Conservation (phyloP, 2,113 vertebrate genomes). For the Apodemus speciosus region DNA sequence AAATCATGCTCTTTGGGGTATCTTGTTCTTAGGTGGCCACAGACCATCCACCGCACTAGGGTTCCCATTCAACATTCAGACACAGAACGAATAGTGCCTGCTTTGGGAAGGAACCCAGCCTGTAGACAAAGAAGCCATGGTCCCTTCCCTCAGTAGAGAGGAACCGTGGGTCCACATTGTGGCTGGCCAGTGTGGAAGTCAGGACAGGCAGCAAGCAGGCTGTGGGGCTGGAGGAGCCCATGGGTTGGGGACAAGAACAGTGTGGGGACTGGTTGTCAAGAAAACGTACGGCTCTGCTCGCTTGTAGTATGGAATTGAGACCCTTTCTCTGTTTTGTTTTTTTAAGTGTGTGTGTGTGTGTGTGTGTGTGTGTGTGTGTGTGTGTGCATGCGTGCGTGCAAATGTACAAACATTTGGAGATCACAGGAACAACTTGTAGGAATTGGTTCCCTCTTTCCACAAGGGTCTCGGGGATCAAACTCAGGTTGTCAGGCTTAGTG, state of each 20-base stretch:
- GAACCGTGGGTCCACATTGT: neutral
- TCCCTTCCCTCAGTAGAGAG: neutral
- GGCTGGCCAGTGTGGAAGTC: neutral
- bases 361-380: neutral
- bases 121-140: neutral
- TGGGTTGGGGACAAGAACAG: accelerated
- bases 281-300: neutral
- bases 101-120: neutral
- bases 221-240: neutral
- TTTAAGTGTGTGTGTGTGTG: neutral
- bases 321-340: neutral
- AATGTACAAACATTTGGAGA: neutral
- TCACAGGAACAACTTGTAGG: neutral
- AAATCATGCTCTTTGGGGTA: neutral
- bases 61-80: neutral
- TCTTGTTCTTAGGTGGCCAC: neutral
- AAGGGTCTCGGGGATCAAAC: neutral
- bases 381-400: neutral
- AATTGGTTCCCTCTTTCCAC: neutral
- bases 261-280: neutral
- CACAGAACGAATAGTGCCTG: neutral
- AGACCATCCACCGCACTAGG: neutral
- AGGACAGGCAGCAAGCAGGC: neutral
- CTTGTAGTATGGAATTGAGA: neutral
- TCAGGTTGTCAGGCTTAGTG: neutral